These are phyloP conservation scores for Leptopilina drosophilae DNA, from an alignment of 2,888 invertebrate genomes.

Conservation along the genomic window DNA sequence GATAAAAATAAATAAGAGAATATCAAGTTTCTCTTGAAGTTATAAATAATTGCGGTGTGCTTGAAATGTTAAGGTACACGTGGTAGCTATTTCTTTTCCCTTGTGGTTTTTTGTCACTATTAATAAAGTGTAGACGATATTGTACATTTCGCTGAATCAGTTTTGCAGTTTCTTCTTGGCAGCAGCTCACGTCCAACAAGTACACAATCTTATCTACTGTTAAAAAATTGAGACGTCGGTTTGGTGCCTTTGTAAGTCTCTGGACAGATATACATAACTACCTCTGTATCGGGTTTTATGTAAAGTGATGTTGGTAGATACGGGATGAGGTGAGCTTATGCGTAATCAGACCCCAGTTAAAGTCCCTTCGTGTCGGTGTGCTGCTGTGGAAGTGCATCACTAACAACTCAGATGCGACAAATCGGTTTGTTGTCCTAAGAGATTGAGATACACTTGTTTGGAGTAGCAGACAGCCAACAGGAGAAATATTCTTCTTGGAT, in stretches of 20 bases:
- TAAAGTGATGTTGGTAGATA: conserved; percentile 69
- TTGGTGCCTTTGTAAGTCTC: conserved; percentile 68
- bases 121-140: conserved; percentile 37
- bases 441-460: conserved; percentile 22
- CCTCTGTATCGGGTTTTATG: conserved; percentile 70
- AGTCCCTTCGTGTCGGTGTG: conserved; percentile 42
- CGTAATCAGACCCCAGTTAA: conserved; percentile 72
- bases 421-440: conserved; percentile 14
- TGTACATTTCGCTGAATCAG: conserved; percentile 49
- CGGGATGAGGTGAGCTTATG: conserved; percentile 60
- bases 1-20: conserved; percentile 1
- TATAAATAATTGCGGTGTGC: conserved; percentile 34
- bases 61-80: conserved; percentile 18
- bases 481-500: background rate
- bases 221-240: conserved; percentile 74
- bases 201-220: conserved; percentile 70
- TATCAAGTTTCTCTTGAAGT: conserved; percentile 32
- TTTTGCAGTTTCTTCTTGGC: conserved; percentile 46
- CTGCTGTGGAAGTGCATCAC: conserved; percentile 28
- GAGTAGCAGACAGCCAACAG: background rate
- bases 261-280: conserved; percentile 68
- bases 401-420: conserved; percentile 36
- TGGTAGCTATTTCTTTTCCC: conserved; percentile 26
- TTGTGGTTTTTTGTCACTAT: conserved; percentile 35
- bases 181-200: conserved; percentile 50